These are phyloP conservation scores for Zosterops lateralis DNA, from an alignment of 2,113 vertebrate species.

Conservation along the genomic window DNA sequence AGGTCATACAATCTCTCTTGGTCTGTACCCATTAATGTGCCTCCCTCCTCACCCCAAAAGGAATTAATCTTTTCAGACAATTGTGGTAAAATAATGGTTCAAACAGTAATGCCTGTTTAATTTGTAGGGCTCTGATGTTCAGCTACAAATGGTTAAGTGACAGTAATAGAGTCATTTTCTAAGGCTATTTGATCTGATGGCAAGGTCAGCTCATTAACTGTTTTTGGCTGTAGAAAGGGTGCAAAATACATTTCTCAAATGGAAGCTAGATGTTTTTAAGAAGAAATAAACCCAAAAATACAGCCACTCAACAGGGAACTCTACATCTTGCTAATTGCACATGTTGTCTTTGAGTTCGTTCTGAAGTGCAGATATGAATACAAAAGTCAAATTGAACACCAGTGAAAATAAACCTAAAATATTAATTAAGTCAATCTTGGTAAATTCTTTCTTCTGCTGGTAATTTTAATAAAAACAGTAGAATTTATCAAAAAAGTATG, in stretches of 20 bases:
- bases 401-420: not conserved
- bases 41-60: slow-evolving; percentile 73
- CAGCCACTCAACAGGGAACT: not conserved
- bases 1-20: slow-evolving; percentile 88
- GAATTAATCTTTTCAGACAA: slow-evolving; percentile 78
- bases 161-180: slow-evolving; percentile 67
- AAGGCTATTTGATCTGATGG: slow-evolving; percentile 51
- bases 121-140: slow-evolving; percentile 68
- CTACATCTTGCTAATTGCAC: not conserved
- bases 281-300: slow-evolving; percentile 27
- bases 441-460: not conserved
- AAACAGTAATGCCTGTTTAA: slow-evolving; percentile 76
- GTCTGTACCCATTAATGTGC: slow-evolving; percentile 91
- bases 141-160: slow-evolving; percentile 67
- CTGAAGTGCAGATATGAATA: not conserved
- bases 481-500: not conserved
- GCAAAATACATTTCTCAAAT: slow-evolving; percentile 36
- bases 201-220: slow-evolving; percentile 57
- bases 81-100: slow-evolving; percentile 75
- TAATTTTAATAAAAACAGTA: not conserved
- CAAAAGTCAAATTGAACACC: not conserved
- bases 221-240: slow-evolving; percentile 20
- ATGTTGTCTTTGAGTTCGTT: not conserved
- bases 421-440: not conserved
- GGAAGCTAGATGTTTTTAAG: not conserved